Percentiles rank a stretch among this genome's conserved stretches.
Conservation (phyloP, 2,888 invertebrate species). For the Cantharis lateralis region DNA sequence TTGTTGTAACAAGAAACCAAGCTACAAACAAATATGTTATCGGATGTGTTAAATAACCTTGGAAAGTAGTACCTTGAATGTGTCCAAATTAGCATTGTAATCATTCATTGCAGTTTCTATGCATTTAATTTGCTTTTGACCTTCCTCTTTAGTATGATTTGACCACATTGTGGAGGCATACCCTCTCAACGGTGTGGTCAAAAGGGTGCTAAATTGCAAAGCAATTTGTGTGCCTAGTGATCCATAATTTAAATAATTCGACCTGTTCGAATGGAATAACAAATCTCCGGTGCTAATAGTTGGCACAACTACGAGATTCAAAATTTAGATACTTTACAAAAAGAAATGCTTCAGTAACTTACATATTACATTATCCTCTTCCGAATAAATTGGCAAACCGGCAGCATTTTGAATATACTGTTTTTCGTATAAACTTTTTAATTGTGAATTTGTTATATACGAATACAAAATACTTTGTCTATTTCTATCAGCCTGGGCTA, state of each 20-base stretch:
- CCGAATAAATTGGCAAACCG: neutral
- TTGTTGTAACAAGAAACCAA: neutral
- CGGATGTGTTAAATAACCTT: neutral
- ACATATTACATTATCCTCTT: conserved; percentile 5
- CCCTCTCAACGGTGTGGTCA: neutral
- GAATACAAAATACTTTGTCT: neutral
- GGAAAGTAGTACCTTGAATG: neutral
- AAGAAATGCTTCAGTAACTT: neutral
- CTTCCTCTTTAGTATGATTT: neutral
- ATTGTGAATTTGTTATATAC: neutral
- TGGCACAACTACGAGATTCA: neutral
- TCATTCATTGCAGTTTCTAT: neutral
- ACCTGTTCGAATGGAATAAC: neutral
- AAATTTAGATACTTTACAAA: neutral
- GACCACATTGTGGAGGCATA: neutral
- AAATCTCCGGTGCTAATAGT: neutral
- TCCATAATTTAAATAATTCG: conserved; percentile 13
- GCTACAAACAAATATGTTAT: neutral
- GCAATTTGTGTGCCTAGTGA: neutral
- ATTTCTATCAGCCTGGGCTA: conserved; percentile 11
- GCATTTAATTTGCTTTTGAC: neutral
- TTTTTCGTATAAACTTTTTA: conserved; percentile 6
- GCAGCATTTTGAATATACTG: neutral
- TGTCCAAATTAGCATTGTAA: neutral
- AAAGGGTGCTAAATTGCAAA: neutral